Evolutionary conservation across 2,113 vertebrate genomes (phyloP).

Genomic region (Syngnathus typhle): DNA sequence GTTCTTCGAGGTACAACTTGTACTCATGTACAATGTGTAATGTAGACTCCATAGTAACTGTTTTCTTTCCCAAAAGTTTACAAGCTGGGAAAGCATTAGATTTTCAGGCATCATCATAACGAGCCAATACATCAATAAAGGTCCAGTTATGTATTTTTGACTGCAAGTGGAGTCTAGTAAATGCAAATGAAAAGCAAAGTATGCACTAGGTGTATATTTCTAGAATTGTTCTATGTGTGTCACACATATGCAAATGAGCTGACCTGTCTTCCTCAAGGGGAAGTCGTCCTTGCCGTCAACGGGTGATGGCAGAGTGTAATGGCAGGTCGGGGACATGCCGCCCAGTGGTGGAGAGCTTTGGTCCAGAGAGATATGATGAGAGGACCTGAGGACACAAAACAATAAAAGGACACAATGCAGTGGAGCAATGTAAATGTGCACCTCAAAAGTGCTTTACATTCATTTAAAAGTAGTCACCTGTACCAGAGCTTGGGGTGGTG

Average conservation of each 20-base stretch:
- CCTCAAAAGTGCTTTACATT: background rate
- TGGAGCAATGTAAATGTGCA: background rate
- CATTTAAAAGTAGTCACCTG: slow-evolving; percentile 75
- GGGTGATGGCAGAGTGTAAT: slow-evolving; percentile 83
- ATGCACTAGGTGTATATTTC: slow-evolving; percentile 1
- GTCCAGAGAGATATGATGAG: slow-evolving; percentile 95
- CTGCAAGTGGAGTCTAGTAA: background rate
- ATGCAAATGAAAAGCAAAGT: background rate
- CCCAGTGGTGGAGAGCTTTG: slow-evolving; percentile 95
- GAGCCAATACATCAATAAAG: background rate
- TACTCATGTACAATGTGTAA: background rate
- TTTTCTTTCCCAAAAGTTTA: background rate
- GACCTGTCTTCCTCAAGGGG: slow-evolving; percentile 97
- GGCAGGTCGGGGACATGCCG: slow-evolving; percentile 86
- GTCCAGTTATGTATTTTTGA: background rate
- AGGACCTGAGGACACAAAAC: slow-evolving; percentile 75
- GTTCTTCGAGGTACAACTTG: background rate
- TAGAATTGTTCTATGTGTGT: slow-evolving; percentile 10
- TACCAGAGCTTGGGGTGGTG: slow-evolving; percentile 95
- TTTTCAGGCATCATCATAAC: background rate
- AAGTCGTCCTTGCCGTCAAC: slow-evolving; percentile 91
- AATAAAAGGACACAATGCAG: background rate
- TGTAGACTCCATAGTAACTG: background rate
- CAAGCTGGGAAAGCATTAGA: background rate
- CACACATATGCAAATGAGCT: slow-evolving; percentile 39